Evolutionary conservation across 2,113 vertebrate genomes (phyloP).

Genomic region (Cettia cetti): DNA sequence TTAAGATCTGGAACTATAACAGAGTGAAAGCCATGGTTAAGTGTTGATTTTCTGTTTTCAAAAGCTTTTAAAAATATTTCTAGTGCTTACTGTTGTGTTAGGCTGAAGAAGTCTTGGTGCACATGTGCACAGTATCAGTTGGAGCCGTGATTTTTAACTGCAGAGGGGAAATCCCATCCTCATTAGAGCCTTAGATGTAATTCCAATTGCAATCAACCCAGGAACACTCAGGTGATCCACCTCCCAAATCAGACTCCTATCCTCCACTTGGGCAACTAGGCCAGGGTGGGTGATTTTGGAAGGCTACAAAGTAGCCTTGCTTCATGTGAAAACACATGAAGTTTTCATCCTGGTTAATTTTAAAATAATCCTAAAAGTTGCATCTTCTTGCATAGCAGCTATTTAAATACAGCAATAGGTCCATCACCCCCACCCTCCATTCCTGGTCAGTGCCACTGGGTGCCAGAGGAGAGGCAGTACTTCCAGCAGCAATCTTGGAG

Average conservation of each 20-base stretch:
- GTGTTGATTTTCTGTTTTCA: neutral
- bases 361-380: neutral
- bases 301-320: neutral
- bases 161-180: neutral
- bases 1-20: neutral
- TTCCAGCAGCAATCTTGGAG: neutral
- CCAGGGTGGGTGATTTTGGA: neutral
- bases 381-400: neutral
- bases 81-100: neutral
- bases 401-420: neutral
- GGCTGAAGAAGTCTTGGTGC: neutral
- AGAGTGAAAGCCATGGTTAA: neutral
- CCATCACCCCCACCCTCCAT: neutral
- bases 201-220: neutral
- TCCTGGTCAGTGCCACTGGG: neutral
- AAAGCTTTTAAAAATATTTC: neutral
- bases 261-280: neutral
- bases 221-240: accelerated
- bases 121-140: neutral
- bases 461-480: neutral
- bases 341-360: neutral
- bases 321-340: neutral
- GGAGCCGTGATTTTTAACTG: neutral
- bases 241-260: neutral
- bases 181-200: neutral